Conservation (phyloP, 2,888 invertebrate genomes). For the Drosophila demipolita region DNA sequence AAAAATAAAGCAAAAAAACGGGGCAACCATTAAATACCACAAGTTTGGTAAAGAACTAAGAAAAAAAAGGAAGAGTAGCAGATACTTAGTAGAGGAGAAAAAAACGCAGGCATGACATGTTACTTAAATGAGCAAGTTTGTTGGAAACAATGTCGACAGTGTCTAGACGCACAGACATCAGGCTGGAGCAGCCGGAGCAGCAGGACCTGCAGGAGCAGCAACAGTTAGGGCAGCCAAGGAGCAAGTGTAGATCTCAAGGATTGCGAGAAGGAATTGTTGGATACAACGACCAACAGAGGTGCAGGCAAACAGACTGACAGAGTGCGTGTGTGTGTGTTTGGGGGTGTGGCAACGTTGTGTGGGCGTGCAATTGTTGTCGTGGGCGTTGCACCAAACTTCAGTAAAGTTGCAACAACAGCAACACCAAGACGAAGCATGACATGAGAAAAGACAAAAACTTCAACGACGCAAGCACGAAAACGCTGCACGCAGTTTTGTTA, state of each 20-base stretch:
- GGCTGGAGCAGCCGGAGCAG: slow-evolving; percentile 32
- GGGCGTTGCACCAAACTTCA: slow-evolving; percentile 75
- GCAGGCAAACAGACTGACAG: slow-evolving; percentile 43
- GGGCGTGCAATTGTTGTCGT: slow-evolving; percentile 59
- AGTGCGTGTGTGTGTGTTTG: background rate
- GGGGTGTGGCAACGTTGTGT: background rate
- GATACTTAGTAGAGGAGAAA: slow-evolving; percentile 40
- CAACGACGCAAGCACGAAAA: slow-evolving; percentile 43
- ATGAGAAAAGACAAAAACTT: slow-evolving; percentile 59
- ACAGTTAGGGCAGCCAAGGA: slow-evolving; percentile 42
- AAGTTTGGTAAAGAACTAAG: slow-evolving; percentile 1
- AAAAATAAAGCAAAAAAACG: background rate
- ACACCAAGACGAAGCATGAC: slow-evolving; percentile 28
- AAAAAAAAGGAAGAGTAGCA: slow-evolving; percentile 20
- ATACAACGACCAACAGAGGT: slow-evolving; percentile 18
- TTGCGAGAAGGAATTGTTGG: slow-evolving; percentile 11
- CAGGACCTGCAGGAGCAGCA: slow-evolving; percentile 37
- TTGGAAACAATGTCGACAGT: slow-evolving; percentile 83
- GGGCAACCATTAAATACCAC: slow-evolving; percentile 3
- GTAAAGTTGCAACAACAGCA: slow-evolving; percentile 59
- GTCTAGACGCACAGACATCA: slow-evolving; percentile 71
- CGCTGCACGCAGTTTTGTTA: slow-evolving; percentile 58
- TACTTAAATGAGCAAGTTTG: slow-evolving; percentile 80
- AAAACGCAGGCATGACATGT: slow-evolving; percentile 70
- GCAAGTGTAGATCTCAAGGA: slow-evolving; percentile 37